Evolutionary conservation across 2,888 invertebrate genomes (phyloP).

Genomic region (Lasioglossum villosulum): DNA sequence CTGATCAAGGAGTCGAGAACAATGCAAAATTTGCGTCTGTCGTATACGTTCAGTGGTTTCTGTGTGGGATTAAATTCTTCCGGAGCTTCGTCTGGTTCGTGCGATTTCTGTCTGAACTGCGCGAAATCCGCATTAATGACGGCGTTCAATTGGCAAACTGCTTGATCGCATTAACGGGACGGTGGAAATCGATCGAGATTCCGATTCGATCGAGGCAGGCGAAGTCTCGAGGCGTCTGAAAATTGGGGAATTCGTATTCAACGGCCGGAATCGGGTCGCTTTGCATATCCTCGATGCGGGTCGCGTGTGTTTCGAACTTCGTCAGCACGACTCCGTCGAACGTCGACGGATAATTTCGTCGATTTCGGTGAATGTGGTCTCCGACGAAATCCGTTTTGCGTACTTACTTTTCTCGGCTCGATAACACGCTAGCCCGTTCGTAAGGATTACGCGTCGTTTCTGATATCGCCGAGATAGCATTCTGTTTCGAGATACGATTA

Average conservation of each 20-base stretch:
- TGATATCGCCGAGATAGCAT: neutral
- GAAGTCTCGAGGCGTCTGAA: constrained; percentile 30
- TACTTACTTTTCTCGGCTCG: neutral
- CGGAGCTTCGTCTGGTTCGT: neutral
- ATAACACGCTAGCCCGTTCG: neutral
- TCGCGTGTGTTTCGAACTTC: constrained; percentile 31
- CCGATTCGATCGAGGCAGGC: constrained; percentile 36
- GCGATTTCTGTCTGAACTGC: neutral
- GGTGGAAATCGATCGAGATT: constrained; percentile 4
- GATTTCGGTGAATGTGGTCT: neutral
- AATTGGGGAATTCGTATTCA: constrained; percentile 55
- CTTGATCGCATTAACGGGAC: constrained; percentile 69
- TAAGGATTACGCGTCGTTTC: neutral
- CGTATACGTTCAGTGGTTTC: neutral
- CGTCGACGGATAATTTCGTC: constrained; percentile 12
- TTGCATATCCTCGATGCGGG: constrained; percentile 45
- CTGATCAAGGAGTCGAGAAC: neutral
- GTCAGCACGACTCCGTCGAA: constrained; percentile 18
- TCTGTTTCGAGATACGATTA: neutral
- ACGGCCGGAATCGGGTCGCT: constrained; percentile 50
- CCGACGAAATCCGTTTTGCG: constrained; percentile 20
- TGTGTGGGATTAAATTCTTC: neutral
- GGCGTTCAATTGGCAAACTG: constrained; percentile 75
- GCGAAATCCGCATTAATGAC: constrained; percentile 63
- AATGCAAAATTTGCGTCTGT: neutral